Evolutionary conservation across 2,888 invertebrate species (phyloP), one percentile per base, ranked within the genome.

Genomic region (Plagodis dolabraria): DNA sequence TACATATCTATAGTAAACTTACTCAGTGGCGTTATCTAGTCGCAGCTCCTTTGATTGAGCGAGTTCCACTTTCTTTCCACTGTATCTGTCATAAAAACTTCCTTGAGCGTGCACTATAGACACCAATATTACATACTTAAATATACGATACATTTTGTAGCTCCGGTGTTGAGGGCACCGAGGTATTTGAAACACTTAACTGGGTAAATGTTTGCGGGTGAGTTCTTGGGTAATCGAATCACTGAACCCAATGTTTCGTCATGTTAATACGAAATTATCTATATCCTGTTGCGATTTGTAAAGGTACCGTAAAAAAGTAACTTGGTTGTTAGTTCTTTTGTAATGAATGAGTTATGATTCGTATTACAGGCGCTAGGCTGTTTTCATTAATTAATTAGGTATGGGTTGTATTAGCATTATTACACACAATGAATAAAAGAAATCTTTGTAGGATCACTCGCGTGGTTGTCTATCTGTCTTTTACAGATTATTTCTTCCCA

Each of bases 41-140:
- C 66, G 65, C 6, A 79, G 62, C 47, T 80, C 77, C 55, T 78
- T 81, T 43, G 69, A 66, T 57, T 74, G 68, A 5, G 66, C 70
- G 5, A 71, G 66, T n/a, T 82, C 77, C 43, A 83, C 59, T 72
- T 80, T 79, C 48, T 82, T 79, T 22, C 86, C 89, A 60, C 76
- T 82, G 61, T 76, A 83, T 61, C 82, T 77, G 64, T 87, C 83
- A 73, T 77, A 89, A 35, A 77, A 34, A 7, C 51, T 70, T 38
- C 76, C 76, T 34, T 75, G 69, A 53, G 68, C 77, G 50, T 56
- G 70, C 67, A 77, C 65, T 65, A 78, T 65, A 44, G 67, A 74
- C 58, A 76, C 65, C 63, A 80, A 76, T 72, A 85, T 65, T 63
- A 82, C 72, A 57, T 62, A 40, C 7, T 53, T 63, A 55, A 60